A percentile compares a stretch with the other conserved stretches of the same genome.
Evolutionary conservation across 2,113 vertebrate species (phyloP).

Genomic region (Rafetus swinhoei): DNA sequence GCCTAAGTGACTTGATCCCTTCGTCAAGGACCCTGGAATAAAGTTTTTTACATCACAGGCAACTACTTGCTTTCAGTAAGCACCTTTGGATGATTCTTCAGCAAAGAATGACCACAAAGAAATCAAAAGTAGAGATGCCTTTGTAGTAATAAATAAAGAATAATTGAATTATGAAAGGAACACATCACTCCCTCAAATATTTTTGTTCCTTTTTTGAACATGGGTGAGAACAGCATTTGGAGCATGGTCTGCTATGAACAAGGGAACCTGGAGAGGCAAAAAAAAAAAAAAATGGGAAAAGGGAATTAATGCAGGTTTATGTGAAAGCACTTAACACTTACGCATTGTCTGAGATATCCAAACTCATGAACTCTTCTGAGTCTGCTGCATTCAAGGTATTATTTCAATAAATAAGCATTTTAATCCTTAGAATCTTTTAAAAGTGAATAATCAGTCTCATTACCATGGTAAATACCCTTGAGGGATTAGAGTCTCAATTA

Average conservation of each 20-base stretch:
- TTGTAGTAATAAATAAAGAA: neutral
- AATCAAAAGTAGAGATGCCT: neutral
- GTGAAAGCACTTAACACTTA: neutral
- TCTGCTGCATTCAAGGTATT: neutral
- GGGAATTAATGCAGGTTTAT: neutral
- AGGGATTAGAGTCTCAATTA: neutral
- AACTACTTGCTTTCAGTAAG: neutral
- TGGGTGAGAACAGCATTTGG: neutral
- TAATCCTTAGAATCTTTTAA: neutral
- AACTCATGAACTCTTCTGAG: neutral
- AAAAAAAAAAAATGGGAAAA: neutral
- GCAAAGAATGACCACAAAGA: neutral
- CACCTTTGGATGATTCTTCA: neutral
- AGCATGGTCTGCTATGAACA: neutral
- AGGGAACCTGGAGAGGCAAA: neutral
- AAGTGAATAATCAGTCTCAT: neutral
- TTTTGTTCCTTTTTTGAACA: neutral
- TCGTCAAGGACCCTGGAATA: neutral
- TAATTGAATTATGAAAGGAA: neutral
- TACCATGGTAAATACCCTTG: neutral
- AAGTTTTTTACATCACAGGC: neutral
- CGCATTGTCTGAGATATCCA: neutral
- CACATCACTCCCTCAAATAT: neutral
- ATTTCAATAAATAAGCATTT: neutral
- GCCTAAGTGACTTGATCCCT: neutral